Evolutionary conservation across 2,888 invertebrate species (phyloP).

Genomic region (Erynnis tages): DNA sequence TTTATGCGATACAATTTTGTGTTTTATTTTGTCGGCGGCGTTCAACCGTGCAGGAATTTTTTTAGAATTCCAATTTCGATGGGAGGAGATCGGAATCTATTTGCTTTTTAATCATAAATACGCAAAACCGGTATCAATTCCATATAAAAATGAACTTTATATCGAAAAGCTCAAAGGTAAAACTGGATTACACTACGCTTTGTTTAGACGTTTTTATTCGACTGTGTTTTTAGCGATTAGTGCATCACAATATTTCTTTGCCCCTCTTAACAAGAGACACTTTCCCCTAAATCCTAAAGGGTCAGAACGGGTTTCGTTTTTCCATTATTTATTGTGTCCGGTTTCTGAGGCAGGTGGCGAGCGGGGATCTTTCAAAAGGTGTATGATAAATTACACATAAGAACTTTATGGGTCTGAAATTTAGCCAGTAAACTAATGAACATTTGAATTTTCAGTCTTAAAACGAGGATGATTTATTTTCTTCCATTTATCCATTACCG

Average conservation of each 20-base stretch:
- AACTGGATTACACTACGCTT: neutral
- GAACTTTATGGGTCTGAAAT: conserved; percentile 35
- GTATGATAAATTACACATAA: conserved; percentile 42
- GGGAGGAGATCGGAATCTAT: neutral
- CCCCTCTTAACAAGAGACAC: conserved; percentile 50
- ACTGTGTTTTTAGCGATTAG: conserved; percentile 13
- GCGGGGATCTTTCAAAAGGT: conserved; percentile 37
- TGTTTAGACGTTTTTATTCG: neutral
- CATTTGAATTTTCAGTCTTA: neutral
- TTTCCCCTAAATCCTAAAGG: conserved; percentile 49
- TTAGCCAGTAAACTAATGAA: neutral
- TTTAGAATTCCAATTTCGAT: conserved; percentile 19
- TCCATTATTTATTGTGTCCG: conserved; percentile 71
- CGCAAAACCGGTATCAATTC: conserved; percentile 10
- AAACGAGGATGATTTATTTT: neutral
- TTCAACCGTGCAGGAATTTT: conserved; percentile 15
- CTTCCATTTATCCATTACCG: neutral
- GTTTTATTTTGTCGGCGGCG: conserved; percentile 19
- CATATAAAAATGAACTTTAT: neutral
- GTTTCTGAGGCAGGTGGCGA: conserved; percentile 71
- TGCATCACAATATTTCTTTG: conserved; percentile 9
- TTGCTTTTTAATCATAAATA: conserved; percentile 16
- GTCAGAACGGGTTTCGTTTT: conserved; percentile 54
- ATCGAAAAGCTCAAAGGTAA: neutral
- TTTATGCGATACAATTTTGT: conserved; percentile 9